Base-by-base conservation (phyloP, 1,140 invertebrate species). In the Drosophila trapezifrons region DNA sequence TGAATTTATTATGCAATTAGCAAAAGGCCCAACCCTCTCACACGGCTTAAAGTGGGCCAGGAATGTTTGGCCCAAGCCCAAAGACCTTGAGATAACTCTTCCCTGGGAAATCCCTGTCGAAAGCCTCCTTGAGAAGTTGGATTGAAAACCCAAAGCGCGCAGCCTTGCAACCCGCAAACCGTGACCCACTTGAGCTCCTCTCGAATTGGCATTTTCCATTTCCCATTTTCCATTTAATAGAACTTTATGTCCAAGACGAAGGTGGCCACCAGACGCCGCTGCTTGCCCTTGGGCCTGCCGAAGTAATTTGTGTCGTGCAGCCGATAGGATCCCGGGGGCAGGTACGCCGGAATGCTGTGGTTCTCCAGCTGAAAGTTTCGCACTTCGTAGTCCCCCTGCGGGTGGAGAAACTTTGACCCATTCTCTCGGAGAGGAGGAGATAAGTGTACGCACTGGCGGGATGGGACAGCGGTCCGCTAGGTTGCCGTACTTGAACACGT, bases 1-100 rank as follows among this genome's bases (percentile, higher is more conserved):
- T 43, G 52, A 90, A 90, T 90, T 90, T 90, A 90, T 90, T 90
- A 73, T 78, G 79, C 86, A 90, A 90, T 90, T 86, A 86, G 79
- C 78, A 83, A 83, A 80, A 89, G 60, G 55, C 76, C 29, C 29
- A 57, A 51, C 27, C 22, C 27, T 15, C 32, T 35, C 62, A 57
- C 18, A 32, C 32, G 57, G 29, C 58, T 27, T 35, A 38, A 40
- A 51, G 22, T 62, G 52, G 18, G 58, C 13, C 18, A 20, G 37
- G 17, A 45, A 45, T 25, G 37, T 43, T 22, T 17, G 13, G 40
- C 15, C 29, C 17, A 42, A 25, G 15, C 18, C 25, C 17, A 40
- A 66, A 40, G n/a, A 52, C 62, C 65, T 69, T 66, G 65, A 27
- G 62, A 20, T 9, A 20, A 15, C 32, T n/a, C 25, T 29, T 32